These are phyloP conservation scores for Luehdorfia chinensis DNA, from an alignment of 1,140 invertebrate species.

Conservation along the genomic window DNA sequence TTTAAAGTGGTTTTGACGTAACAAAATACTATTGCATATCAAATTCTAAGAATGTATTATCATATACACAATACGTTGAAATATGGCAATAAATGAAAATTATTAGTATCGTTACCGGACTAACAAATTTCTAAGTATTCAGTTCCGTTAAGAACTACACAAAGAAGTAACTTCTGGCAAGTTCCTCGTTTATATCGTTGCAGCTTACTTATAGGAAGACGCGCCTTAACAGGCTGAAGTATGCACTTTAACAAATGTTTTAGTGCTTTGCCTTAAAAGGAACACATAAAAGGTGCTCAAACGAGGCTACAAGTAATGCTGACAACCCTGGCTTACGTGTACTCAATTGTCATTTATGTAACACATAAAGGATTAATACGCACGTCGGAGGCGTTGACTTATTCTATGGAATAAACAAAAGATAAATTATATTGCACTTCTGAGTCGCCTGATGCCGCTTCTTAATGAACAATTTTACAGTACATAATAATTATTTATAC, in stretches of 20 bases:
- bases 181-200: background rate
- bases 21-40: too few species aligned
- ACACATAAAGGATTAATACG: background rate
- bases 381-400: background rate
- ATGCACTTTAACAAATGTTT: conserved; percentile 29
- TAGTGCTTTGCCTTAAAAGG: conserved; percentile 26
- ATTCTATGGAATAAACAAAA: too few species aligned
- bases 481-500: too few species aligned
- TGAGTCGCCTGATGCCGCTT: too few species aligned
- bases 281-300: conserved; percentile 20
- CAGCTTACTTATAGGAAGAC: conserved; percentile 3
- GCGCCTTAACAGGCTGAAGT: conserved; percentile 7
- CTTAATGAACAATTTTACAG: too few species aligned
- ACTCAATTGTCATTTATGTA: background rate
- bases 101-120: background rate
- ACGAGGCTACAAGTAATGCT: conserved; percentile 35
- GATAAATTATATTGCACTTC: too few species aligned
- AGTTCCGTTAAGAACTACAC: conserved; percentile 5
- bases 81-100: background rate
- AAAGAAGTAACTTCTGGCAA: background rate
- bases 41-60: too few species aligned
- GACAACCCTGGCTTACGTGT: conserved; percentile 25
- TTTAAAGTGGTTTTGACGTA: too few species aligned
- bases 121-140: background rate
- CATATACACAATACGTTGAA: background rate